Percentiles rank a stretch among this genome's conserved stretches.
These are phyloP conservation scores for Amia ocellicauda DNA, from an alignment of 2,113 vertebrate species.

Conservation along the genomic window DNA sequence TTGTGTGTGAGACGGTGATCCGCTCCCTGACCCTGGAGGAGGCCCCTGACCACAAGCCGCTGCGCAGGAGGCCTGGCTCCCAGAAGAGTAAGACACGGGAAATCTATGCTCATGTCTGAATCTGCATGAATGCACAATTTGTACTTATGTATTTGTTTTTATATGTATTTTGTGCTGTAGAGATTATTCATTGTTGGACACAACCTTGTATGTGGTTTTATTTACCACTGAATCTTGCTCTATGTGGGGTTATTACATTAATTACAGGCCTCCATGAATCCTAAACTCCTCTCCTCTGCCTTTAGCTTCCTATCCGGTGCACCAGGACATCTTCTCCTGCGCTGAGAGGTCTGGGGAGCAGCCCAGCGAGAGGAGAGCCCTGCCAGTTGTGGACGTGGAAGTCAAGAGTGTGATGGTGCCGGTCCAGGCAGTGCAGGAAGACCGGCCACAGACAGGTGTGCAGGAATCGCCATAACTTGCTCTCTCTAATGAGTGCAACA, in stretches of 20 bases:
- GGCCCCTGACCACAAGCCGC: constrained; percentile 85
- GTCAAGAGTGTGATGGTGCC: constrained; percentile 36
- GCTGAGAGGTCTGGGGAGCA: constrained; percentile 34
- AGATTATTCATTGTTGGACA: too few relatives aligned
- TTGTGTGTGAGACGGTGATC: constrained; percentile 97
- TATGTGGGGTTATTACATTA: too few relatives aligned
- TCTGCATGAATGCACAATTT: too few relatives aligned
- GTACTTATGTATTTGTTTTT: too few relatives aligned
- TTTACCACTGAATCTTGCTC: too few relatives aligned
- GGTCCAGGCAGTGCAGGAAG: constrained; percentile 25
- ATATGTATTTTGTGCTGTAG: too few relatives aligned
- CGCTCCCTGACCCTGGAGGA: constrained; percentile 92
- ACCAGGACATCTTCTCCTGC: constrained; percentile 32
- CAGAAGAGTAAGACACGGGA: constrained; percentile 56
- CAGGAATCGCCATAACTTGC: background rate
- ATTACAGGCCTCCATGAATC: too few relatives aligned
- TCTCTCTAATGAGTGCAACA: too few relatives aligned
- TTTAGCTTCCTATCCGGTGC: constrained; percentile 30
- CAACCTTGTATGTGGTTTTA: too few relatives aligned
- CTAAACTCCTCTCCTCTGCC: background rate
- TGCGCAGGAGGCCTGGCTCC: constrained; percentile 51
- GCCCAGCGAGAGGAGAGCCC: constrained; percentile 21
- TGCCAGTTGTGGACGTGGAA: constrained; percentile 21
- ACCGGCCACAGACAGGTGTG: constrained; percentile 46
- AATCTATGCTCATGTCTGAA: too few relatives aligned